Base-by-base conservation (phyloP, 2,113 vertebrate genomes). In the Cottus gobio region DNA sequence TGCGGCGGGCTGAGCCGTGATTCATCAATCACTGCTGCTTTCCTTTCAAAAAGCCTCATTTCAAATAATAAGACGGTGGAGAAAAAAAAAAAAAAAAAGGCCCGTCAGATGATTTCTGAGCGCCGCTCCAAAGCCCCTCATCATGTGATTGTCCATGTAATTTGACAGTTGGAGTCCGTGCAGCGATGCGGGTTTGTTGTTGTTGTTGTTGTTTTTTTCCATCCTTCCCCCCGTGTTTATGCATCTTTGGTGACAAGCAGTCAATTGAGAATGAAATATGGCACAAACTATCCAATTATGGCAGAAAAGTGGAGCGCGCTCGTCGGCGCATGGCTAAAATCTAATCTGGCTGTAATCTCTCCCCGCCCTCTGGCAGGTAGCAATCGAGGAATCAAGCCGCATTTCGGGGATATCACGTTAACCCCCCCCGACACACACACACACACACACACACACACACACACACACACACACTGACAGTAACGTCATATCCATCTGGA, bases 271-370 rank as follows among this genome's bases (percentile, higher is more conserved):
- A 85, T 83, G 79, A 89, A 83, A 87, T 68, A 79, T 71, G 34
- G 48, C 60, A 61, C 62, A 79, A 87, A 83, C 56, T 31, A 65
- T 86, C 84, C 79, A 89, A 89, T 90, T 85, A 91, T 81, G 68
- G 82, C 48, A 70, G 74, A 65, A 60, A 75, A 52, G 16, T 58
- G 24, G 48, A 52, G 60, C 13, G 5, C 76, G 74, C 78, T 64
- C 37, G 37, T 73, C 54, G 70, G 80, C 36, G 77, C 82, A 22
- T 26, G 34, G 63, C 80, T 79, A 75, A 82, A 85, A 87, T 85
- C 77, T 85, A 83, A 89, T 85, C 73, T 80, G 15, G 24, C 79
- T 66, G 65, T 71, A 84, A 90, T 88, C 71, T 83, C 54, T 70
- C 22, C 60, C 48, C 30, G 37, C 77, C 42, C 46, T 69, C 46